Base-by-base conservation (phyloP, 2,888 invertebrate species). In the Dolomedes plantarius region DNA sequence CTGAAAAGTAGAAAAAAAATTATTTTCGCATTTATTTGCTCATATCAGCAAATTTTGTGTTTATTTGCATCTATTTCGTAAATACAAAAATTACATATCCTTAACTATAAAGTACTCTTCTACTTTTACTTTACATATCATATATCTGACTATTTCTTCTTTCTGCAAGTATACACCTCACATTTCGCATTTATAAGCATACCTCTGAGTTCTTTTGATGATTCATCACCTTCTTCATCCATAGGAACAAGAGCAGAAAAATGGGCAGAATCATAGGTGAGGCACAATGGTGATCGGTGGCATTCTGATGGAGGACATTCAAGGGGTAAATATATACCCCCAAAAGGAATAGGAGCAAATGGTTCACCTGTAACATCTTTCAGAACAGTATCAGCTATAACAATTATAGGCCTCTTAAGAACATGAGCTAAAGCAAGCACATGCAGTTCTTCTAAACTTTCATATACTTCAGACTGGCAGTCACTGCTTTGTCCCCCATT, bases 251-350 rank as follows among this genome's bases (percentile, higher is more conserved):
- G 92, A 0, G 96, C 96, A 0, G 96, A 96, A 92, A 97, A 97
- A 91, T 97, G 96, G 0, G 96, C 96, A 78, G 96, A 95, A 91
- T 97, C 96, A 90, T 96, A 97, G 0, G 96, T 95, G 76, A 97
- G 92, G 56, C 96, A 93, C 46, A 97, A 93, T 0, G 96, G 96
- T 16, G 95, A 95, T 80, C 94, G 93, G 89, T 94, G 95, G 92
- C 96, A 96, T 73, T 93, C 93, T 0, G 92, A 92, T 0, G 95
- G 93, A 0, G 93, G 92, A 82, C 95, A 93, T 90, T 96, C 96
- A 50, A 96, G 91, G 0, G 96, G 96, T 7, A 97, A 92, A 91
- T 96, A 97, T 81, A 96, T 93, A 16, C 97, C 96, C 73, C 96
- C 96, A 92, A 97, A 97, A 0, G 95, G 95, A 87, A 96, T 96